These are phyloP conservation scores for Chironomus striatipennis DNA, from an alignment of 1,140 invertebrate species.

Conservation along the genomic window DNA sequence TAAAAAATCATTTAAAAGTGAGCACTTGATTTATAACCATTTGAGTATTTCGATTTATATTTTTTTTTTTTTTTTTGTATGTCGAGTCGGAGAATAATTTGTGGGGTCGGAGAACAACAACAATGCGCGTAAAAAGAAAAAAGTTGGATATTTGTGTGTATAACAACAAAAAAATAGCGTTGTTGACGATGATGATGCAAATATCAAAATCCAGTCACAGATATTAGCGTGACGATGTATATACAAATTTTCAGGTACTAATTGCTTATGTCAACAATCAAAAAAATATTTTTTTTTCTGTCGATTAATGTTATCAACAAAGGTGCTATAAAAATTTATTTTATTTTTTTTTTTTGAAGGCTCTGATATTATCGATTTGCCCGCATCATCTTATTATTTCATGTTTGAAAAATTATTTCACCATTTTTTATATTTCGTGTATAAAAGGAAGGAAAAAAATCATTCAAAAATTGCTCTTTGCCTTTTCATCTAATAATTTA, in stretches of 20 bases:
- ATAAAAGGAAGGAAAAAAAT: too few relatives aligned
- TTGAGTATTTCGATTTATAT: neutral
- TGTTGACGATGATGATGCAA: neutral
- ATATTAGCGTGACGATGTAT: neutral
- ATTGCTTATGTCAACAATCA: slow-evolving; percentile 8
- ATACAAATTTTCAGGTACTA: neutral
- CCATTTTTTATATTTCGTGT: too few relatives aligned
- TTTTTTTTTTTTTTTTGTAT: too few relatives aligned
- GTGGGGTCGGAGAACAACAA: neutral
- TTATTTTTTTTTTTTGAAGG: too few relatives aligned
- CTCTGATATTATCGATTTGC: too few relatives aligned
- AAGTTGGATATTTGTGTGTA: neutral
- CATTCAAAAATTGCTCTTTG: too few relatives aligned
- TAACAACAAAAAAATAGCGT: neutral
- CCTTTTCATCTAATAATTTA: too few relatives aligned
- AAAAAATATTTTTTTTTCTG: neutral
- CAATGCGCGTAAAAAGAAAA: neutral
- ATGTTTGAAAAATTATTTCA: too few relatives aligned
- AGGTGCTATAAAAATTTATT: neutral
- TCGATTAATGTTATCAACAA: neutral
- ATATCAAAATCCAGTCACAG: neutral
- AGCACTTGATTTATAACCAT: neutral
- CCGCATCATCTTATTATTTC: too few relatives aligned
- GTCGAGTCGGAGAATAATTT: neutral
- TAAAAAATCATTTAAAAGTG: neutral